Evolutionary conservation across 2,113 vertebrate species (phyloP).

Genomic region (Sterrhoptilus dennistouni): DNA sequence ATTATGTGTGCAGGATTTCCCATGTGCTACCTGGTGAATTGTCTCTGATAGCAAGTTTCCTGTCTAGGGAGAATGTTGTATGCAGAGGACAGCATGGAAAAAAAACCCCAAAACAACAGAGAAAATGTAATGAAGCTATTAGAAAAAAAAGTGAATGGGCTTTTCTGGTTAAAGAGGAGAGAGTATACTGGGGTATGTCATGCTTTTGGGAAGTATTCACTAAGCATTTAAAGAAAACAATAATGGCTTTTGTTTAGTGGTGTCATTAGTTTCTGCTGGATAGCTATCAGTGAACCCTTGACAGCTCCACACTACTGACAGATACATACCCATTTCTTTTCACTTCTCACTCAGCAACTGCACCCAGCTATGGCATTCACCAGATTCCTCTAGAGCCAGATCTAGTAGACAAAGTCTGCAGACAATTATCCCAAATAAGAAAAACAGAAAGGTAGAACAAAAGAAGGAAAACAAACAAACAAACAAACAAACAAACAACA

Average conservation of each 20-base stretch:
- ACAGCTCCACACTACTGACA: neutral
- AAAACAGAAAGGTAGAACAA: neutral
- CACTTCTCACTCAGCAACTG: neutral
- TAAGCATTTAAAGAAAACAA: neutral
- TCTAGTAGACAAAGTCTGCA: neutral
- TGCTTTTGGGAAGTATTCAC: neutral
- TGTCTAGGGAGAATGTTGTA: neutral
- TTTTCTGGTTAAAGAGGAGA: neutral
- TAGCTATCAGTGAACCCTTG: neutral
- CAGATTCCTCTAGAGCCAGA: neutral
- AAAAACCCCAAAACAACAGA: neutral
- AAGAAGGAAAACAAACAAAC: neutral
- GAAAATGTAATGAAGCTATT: neutral
- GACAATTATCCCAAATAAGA: neutral
- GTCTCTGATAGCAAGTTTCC: conserved; percentile 29
- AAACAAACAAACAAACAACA: neutral
- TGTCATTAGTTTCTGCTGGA: neutral
- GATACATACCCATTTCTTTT: neutral
- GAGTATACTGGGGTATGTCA: neutral
- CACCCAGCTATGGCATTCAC: neutral
- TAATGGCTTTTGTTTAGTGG: neutral
- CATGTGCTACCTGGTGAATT: conserved; percentile 9
- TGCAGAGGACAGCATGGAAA: neutral
- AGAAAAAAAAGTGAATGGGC: neutral
- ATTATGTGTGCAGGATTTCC: neutral